Base-by-base conservation (phyloP, 2,113 vertebrate species). In the Corapipo altera region DNA sequence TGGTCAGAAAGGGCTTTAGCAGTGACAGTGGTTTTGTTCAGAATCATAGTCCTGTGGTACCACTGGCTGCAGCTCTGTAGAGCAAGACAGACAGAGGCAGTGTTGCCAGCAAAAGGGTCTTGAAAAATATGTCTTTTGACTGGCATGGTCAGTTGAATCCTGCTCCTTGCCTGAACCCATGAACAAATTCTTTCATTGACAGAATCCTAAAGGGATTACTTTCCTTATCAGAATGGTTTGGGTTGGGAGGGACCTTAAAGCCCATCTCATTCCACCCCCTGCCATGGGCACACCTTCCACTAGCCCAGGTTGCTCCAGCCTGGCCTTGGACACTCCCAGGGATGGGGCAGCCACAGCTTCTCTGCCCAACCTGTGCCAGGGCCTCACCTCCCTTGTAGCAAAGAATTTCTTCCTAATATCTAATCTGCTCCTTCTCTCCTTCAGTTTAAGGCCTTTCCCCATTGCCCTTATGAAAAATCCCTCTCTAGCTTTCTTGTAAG, bases 211-310 rank as follows among this genome's bases (percentile, higher is more conserved):
- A 4, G 71, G 28, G 22, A 15, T 75, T 59, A 72, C 8, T 43
- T 80, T 61, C 65, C 22, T 35, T 75, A 35, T 59, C 33, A 5
- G 43, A 30, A 30, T 57, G 54, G 32, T 3, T 22, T 28, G 18
- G 18, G 18, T 30, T 22, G 26, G 41, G 35, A 75, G 6, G 32
- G 43, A 17, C 6, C 33, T 58, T 23, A 30, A 22, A 58, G 18
- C 10, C 2, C 54, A 46, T 13, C 33, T 5, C 1, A 1, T 48
- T 0, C 15, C 19, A 23, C 8, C 37, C 41, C 26, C 54, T 74
- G 41, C 24, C 33, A 46, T 9, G 19, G 49, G 33, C 72, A 75
- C 52, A 58, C 32, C 32, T 74, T 5, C 41, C 41, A 58, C 72
- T 4, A 0, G 2, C 54, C 19, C 72, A 75, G 43, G 33, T 0